Evolutionary conservation across 1,140 invertebrate species (phyloP).

Genomic region (Drosophila repleta): DNA sequence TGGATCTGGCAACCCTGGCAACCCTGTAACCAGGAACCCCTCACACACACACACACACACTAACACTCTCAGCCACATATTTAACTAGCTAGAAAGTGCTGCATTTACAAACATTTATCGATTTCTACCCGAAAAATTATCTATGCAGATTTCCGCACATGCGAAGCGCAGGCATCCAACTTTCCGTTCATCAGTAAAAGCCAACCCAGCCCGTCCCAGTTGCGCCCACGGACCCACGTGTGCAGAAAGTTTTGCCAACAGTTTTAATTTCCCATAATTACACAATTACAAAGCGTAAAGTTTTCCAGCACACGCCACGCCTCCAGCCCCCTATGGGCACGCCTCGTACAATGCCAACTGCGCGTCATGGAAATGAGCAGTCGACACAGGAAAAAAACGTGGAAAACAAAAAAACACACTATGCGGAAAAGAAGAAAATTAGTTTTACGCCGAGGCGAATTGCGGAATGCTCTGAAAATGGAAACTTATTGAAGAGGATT

Average conservation of each 20-base stretch:
- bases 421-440: constrained; percentile 31
- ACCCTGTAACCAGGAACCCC: constrained; percentile 34
- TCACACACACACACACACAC: constrained; percentile 3
- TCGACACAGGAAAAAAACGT: constrained; percentile 48
- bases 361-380: constrained; percentile 80
- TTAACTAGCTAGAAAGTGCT: constrained; percentile 26
- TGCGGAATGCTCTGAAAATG: constrained; percentile 26
- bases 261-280: constrained; percentile 83
- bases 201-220: neutral
- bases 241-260: constrained; percentile 81
- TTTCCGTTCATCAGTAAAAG: constrained; percentile 25
- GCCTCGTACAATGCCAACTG: constrained; percentile 72
- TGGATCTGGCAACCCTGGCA: constrained; percentile 12
- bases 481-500: too few species aligned
- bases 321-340: constrained; percentile 37
- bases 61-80: neutral
- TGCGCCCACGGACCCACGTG: constrained; percentile 62
- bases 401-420: constrained; percentile 40
- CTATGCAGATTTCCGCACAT: constrained; percentile 55
- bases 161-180: constrained; percentile 45
- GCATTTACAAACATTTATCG: constrained; percentile 49
- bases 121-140: constrained; percentile 51
- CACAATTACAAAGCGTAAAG: constrained; percentile 82
- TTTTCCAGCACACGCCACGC: constrained; percentile 79
- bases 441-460: constrained; percentile 15